phyloP scores from a whole-genome alignment of 2,797 vertebrate species.

The Heterohyrax brucei region DNA sequence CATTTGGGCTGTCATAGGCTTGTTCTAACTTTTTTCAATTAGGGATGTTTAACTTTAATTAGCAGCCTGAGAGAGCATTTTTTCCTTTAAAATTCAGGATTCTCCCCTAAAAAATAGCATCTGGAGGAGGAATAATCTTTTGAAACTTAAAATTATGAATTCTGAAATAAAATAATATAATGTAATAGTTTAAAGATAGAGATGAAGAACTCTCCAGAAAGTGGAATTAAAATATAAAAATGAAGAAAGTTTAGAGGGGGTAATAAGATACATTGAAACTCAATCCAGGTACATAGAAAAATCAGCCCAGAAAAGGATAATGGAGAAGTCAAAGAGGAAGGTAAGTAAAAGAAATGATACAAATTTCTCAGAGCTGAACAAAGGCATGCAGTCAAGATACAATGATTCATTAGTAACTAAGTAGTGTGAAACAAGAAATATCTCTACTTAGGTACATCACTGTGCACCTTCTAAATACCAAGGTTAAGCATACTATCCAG shows the following conservation, averaged over 20 bases:
- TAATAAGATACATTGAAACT: neutral
- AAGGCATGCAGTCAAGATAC: neutral
- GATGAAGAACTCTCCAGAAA: slow-evolving; percentile 16
- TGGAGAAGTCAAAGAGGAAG: neutral
- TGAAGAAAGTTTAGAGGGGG: neutral
- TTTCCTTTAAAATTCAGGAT: slow-evolving; percentile 3
- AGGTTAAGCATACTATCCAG: slow-evolving; percentile 34
- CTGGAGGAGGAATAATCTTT: neutral
- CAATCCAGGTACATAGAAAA: neutral
- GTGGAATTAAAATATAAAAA: slow-evolving; percentile 47
- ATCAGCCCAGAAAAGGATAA: slow-evolving; percentile 13
- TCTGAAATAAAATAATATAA: slow-evolving; percentile 35
- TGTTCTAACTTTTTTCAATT: too few relatives aligned
- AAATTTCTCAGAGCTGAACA: neutral
- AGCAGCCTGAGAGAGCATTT: neutral
- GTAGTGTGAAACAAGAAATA: slow-evolving; percentile 10
- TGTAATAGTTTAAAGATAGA: slow-evolving; percentile 26
- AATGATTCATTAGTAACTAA: slow-evolving; percentile 20
- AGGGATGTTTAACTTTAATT: slow-evolving; percentile 25
- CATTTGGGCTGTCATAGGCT: too few relatives aligned
- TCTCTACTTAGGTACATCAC: neutral
- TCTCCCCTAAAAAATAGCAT: neutral
- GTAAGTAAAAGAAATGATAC: slow-evolving; percentile 27
- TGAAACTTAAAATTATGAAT: slow-evolving; percentile 34
- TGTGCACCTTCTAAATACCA: slow-evolving; percentile 46